These are phyloP conservation scores for Zenarchopterus dispar DNA, from an alignment of 2,797 vertebrate genomes.

Conservation along the genomic window DNA sequence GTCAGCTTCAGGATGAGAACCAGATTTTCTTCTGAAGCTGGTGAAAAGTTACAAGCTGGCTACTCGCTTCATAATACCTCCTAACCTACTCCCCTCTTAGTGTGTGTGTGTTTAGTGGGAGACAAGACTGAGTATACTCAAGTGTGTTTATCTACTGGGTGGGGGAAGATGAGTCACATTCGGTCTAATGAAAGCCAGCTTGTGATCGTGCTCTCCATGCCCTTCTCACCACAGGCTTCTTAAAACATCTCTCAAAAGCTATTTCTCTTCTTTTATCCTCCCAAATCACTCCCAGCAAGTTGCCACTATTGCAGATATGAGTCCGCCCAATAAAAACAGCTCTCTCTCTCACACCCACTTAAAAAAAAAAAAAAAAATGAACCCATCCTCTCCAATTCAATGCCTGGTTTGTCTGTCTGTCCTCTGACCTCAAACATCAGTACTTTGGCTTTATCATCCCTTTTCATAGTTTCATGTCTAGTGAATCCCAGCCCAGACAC, in stretches of 20 bases:
- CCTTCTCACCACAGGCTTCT: conserved; percentile 32
- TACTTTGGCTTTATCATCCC: conserved; percentile 30
- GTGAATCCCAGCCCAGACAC: conserved; percentile 15
- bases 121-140: conserved; percentile 41
- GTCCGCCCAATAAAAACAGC: conserved; percentile 31
- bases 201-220: conserved; percentile 18
- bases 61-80: conserved; percentile 21
- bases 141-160: conserved; percentile 64
- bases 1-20: conserved; percentile 1
- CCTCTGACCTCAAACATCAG: conserved; percentile 11
- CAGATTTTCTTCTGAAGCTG: conserved; percentile 22
- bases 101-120: conserved; percentile 15
- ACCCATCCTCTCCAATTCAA: background rate
- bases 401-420: conserved; percentile 15
- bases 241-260: conserved; percentile 28
- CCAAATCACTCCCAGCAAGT: conserved; percentile 27
- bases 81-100: conserved; percentile 30
- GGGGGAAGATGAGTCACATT: conserved; percentile 63
- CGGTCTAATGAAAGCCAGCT: conserved; percentile 44
- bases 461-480: conserved; percentile 31
- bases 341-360: conserved; percentile 6
- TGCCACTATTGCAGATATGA: conserved; percentile 1
- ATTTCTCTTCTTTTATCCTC: conserved; percentile 39
- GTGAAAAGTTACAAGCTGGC: conserved; percentile 25
- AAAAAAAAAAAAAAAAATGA: conserved; percentile 27